Percentiles rank a stretch among this genome's conserved stretches.
Conservation (phyloP, 2,888 invertebrate species). For the Terebella lapidaria region DNA sequence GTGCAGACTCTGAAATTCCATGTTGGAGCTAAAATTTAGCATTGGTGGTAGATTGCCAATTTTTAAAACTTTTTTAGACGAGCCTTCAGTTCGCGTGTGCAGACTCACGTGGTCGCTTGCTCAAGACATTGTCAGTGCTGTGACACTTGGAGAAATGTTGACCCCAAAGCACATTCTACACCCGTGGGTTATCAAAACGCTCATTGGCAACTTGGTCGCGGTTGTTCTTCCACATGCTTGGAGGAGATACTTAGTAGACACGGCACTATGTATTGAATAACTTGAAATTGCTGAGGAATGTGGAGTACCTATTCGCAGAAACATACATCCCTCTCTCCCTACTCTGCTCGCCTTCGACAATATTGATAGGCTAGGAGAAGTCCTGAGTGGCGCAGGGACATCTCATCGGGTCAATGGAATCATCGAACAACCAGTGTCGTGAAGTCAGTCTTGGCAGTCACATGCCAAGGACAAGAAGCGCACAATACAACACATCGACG, state of each 20-base stretch:
- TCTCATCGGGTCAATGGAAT: background rate
- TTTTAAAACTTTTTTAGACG: too few relatives aligned
- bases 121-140: constrained; percentile 4
- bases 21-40: too few relatives aligned
- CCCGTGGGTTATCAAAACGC: background rate
- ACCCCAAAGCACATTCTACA: constrained; percentile 2
- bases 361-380: background rate
- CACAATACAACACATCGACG: too few relatives aligned
- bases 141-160: background rate
- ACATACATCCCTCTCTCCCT: background rate
- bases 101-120: constrained; percentile 1
- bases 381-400: background rate
- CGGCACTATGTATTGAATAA: background rate
- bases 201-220: constrained; percentile 1
- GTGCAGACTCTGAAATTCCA: too few relatives aligned
- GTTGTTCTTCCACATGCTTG: too few relatives aligned
- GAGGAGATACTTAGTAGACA: too few relatives aligned
- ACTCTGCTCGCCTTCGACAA: constrained; percentile 1
- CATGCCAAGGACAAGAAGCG: too few relatives aligned
- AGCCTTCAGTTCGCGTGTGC: background rate
- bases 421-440: background rate
- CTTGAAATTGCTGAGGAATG: background rate
- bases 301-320: background rate
- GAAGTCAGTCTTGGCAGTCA: too few relatives aligned
- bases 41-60: too few relatives aligned